A percentile compares a stretch with the other conserved stretches of the same genome.
phyloP scores from a whole-genome alignment of 1,140 invertebrate species.

The Pseudomyrmex pallidus region DNA sequence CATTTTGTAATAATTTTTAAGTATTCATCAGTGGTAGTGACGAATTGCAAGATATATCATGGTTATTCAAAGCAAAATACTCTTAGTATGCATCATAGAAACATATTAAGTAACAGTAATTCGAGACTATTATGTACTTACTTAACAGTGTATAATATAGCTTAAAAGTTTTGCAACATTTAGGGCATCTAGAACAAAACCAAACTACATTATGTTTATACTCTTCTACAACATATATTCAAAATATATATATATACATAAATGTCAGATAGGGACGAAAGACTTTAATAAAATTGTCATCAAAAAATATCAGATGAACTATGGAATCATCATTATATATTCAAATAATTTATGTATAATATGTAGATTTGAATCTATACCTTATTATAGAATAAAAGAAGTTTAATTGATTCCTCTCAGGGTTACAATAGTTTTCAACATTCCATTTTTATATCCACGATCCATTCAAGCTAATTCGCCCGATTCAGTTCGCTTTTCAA shows the following conservation, averaged over 20 bases:
- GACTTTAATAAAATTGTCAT: slow-evolving; percentile 72
- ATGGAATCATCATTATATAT: slow-evolving; percentile 74
- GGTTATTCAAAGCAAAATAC: slow-evolving; percentile 61
- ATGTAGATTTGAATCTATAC: slow-evolving; percentile 18
- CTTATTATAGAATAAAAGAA: background rate
- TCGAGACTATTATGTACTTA: slow-evolving; percentile 8
- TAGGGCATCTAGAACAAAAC: slow-evolving; percentile 2
- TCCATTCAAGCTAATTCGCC: no score
- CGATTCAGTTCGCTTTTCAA: no score
- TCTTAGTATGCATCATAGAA: slow-evolving; percentile 73
- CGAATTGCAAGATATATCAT: slow-evolving; percentile 76
- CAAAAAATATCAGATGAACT: slow-evolving; percentile 80
- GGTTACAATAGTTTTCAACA: no score
- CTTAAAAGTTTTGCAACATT: background rate
- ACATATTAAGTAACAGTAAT: slow-evolving; percentile 13
- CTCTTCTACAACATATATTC: background rate
- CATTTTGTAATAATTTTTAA: slow-evolving; percentile 14
- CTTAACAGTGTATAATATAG: background rate
- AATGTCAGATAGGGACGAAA: slow-evolving; percentile 84
- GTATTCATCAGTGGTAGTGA: slow-evolving; percentile 81
- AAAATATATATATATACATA: background rate
- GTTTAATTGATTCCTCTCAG: no score
- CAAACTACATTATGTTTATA: background rate
- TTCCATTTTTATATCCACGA: no score
- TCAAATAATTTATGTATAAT: slow-evolving; percentile 67